phyloP scores from a whole-genome alignment of 2,113 vertebrate species.

The Sinocyclocheilus anshuiensis region DNA sequence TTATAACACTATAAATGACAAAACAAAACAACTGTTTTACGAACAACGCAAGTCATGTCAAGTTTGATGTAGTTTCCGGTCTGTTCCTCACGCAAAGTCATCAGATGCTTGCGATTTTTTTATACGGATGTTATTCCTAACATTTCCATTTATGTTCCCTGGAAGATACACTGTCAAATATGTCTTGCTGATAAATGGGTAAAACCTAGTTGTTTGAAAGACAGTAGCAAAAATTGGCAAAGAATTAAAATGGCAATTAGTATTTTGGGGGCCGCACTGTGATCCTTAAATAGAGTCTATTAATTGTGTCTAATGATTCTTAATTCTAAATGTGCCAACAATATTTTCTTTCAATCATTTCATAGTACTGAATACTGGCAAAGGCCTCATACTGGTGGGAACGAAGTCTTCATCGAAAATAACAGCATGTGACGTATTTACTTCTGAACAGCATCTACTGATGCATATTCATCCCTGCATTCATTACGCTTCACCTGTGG shows the following conservation, averaged over 20 bases:
- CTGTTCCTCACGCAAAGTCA: background rate
- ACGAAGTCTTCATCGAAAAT: background rate
- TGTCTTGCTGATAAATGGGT: too few relatives aligned
- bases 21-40: background rate
- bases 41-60: background rate
- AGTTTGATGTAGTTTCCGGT: background rate
- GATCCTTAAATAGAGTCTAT: too few relatives aligned
- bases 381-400: constrained; percentile 26
- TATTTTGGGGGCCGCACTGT: too few relatives aligned
- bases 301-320: too few relatives aligned
- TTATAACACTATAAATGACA: background rate
- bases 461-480: constrained; percentile 29
- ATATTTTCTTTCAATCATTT: background rate
- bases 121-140: background rate
- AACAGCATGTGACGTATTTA: constrained; percentile 7
- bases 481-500: constrained; percentile 31
- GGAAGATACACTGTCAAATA: background rate
- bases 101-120: background rate
- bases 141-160: background rate
- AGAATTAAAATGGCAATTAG: too few relatives aligned
- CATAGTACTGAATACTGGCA: background rate
- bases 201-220: too few relatives aligned
- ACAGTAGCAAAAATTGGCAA: too few relatives aligned
- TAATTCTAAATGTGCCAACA: too few relatives aligned
- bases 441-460: background rate